A percentile compares a stretch with the other conserved stretches of the same genome.
Evolutionary conservation across 2,113 vertebrate genomes (phyloP).

Genomic region (Laticauda colubrina): DNA sequence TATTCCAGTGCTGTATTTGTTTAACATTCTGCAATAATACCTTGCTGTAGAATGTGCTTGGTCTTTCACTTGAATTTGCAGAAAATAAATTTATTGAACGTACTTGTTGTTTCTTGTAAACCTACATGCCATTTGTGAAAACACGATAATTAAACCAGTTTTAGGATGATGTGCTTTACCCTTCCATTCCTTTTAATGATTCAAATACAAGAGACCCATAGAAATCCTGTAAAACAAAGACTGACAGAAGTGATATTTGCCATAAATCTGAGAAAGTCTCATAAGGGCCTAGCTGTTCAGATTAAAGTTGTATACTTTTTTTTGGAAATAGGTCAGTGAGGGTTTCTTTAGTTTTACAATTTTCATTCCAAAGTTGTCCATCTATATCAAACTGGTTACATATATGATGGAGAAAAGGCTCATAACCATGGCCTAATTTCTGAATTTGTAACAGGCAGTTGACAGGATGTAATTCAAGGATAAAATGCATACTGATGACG

Average conservation of each 20-base stretch:
- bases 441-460: neutral
- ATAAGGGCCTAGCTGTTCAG: neutral
- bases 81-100: neutral
- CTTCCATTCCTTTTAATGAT: neutral
- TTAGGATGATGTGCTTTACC: neutral
- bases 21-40: constrained; percentile 15
- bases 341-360: constrained; percentile 10
- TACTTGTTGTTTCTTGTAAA: constrained; percentile 34
- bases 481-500: neutral
- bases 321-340: constrained; percentile 6
- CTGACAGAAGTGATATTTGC: neutral
- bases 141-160: constrained; percentile 24
- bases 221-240: neutral
- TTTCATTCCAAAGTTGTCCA: constrained; percentile 19
- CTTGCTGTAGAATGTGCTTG: neutral
- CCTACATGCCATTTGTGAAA: constrained; percentile 30
- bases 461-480: neutral
- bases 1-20: neutral
- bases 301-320: neutral
- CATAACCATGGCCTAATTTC: neutral
- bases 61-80: neutral
- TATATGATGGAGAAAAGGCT: neutral
- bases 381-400: neutral
- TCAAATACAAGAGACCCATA: neutral
- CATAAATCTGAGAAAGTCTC: neutral